Evolutionary conservation across 2,113 vertebrate genomes (phyloP), one percentile per base, ranked within the genome.

Genomic region (Sigmodon hispidus): DNA sequence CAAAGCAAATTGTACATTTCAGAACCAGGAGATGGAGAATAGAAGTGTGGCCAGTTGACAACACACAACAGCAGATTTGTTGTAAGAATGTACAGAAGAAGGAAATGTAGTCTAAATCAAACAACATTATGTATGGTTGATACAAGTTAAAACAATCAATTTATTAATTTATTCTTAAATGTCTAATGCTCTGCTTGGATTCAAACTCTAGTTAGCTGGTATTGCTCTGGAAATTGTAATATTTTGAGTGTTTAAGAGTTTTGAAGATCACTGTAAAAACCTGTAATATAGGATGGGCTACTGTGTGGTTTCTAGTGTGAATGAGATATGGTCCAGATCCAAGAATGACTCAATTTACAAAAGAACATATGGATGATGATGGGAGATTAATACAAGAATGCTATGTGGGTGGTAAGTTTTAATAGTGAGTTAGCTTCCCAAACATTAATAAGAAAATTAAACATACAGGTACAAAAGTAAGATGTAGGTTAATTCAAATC

Each of bases 401-500:
- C 43, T 63, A 69, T 15, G 4, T 94, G 43, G 6, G 36, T 81
- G 17, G 3, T 22, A 63, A 77, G 4, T 5, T 43, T 70, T 70
- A 45, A 55, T 45, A 77, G 24, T 10, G 50, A 59, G 34, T 76
- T 61, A 84, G 59, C 19, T 16, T 59, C 77, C 43, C 29, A 72
- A 94, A 65, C 43, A 0, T 19, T 52, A 59, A 43, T 55, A n/a
- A 87, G n/a, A 73, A 6, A 52, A 21, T 17, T 65, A 50, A 15
- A 43, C 6, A 36, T 36, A 12, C 4, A 79, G 43, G 13, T 29
- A 70, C 43, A 45, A n/a, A 52, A 77, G 8, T 12, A 89, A 17
- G 59, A 96, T 67, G 45, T 63, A 94, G 90, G 63, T 81, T 94
- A 79, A 81, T 31, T 76, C 22, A 92, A 4, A 92, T 29, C 86